These are phyloP conservation scores for Nysson spinosus DNA, from an alignment of 2,888 invertebrate species.

Conservation along the genomic window DNA sequence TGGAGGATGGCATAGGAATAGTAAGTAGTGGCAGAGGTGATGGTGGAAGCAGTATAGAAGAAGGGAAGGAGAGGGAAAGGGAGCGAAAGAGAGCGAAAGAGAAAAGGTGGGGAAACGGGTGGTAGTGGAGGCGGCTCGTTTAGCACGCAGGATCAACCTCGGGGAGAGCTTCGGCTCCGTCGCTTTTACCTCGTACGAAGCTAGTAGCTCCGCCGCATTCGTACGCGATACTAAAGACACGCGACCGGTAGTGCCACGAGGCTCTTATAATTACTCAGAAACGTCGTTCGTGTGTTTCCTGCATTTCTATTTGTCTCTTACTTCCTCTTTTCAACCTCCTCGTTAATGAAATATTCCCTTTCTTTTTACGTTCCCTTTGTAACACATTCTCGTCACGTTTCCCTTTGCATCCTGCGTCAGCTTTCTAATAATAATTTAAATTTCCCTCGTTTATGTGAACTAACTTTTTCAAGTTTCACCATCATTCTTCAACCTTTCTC, in stretches of 20 bases:
- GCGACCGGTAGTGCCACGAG: slow-evolving; percentile 30
- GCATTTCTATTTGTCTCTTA: background rate
- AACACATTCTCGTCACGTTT: background rate
- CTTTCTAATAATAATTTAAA: background rate
- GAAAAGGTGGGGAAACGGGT: slow-evolving; percentile 16
- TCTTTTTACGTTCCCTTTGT: background rate
- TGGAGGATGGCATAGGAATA: slow-evolving; percentile 34
- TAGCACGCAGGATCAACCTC: slow-evolving; percentile 72
- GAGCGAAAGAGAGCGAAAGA: background rate
- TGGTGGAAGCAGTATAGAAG: slow-evolving; percentile 40
- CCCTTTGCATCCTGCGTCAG: background rate
- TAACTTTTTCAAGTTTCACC: no score
- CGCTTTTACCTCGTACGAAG: slow-evolving; percentile 49
- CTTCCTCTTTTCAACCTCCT: background rate
- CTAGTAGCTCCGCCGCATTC: slow-evolving; percentile 60
- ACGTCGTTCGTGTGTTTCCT: slow-evolving; percentile 20
- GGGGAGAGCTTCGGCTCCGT: slow-evolving; percentile 58
- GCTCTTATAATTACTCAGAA: background rate
- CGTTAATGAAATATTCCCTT: background rate
- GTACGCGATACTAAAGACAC: slow-evolving; percentile 47
- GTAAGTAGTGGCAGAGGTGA: slow-evolving; percentile 46
- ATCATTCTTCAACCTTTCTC: no score
- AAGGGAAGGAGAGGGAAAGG: background rate
- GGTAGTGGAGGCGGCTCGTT: slow-evolving; percentile 65
- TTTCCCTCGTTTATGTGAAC: no score